Conservation (phyloP, 1,140 invertebrate species). For the Lysiphlebus fabarum region DNA sequence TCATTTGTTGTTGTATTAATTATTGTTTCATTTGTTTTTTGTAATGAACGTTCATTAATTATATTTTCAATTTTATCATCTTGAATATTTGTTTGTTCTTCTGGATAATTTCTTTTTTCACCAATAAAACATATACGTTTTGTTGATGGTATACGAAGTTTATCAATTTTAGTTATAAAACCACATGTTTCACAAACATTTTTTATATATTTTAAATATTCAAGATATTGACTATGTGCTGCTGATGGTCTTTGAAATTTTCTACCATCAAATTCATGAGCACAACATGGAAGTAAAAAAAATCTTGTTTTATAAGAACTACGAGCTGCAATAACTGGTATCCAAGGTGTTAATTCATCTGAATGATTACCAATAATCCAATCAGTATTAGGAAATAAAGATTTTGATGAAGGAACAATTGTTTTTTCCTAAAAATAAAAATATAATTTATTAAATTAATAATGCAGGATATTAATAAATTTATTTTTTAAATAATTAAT, state of each 20-base stretch:
- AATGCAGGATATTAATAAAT: constrained; percentile 44
- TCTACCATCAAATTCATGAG: constrained; percentile 83
- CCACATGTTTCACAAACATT: constrained; percentile 71
- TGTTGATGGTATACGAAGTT: constrained; percentile 92
- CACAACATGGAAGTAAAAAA: constrained; percentile 93
- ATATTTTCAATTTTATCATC: constrained; percentile 52
- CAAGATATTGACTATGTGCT: constrained; percentile 71
- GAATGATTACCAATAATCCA: constrained; percentile 99
- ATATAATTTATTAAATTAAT: constrained; percentile 34
- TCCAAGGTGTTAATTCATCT: constrained; percentile 97
- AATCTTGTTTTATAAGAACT: constrained; percentile 69
- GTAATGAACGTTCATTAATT: constrained; percentile 47
- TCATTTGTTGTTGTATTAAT: constrained; percentile 3
- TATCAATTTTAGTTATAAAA: constrained; percentile 75
- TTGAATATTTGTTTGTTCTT: constrained; percentile 41
- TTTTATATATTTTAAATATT: constrained; percentile 79
- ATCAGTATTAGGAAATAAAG: constrained; percentile 74
- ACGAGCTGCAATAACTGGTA: constrained; percentile 85
- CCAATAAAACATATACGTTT: constrained; percentile 85
- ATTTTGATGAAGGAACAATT: constrained; percentile 68
- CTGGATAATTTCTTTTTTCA: constrained; percentile 54
- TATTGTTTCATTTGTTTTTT: constrained; percentile 7
- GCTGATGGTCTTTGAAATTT: constrained; percentile 73
- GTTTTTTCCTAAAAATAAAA: constrained; percentile 57
- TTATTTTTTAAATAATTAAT: constrained; percentile 20